These are phyloP conservation scores for Colaptes auratus DNA, from an alignment of 2,113 vertebrate genomes.

Conservation along the genomic window DNA sequence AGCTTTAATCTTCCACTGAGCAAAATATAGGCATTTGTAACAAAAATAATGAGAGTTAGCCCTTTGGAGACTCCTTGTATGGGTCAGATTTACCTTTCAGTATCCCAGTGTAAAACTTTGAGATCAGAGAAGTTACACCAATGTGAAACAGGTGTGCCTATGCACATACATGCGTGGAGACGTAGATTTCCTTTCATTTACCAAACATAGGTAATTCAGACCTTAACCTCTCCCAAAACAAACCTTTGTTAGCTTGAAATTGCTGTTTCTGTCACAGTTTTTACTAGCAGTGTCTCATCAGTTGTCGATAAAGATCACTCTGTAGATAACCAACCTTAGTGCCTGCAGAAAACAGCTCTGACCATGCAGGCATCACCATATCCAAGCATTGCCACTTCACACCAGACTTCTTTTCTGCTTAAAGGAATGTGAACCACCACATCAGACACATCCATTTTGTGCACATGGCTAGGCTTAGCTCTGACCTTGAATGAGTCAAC, in stretches of 20 bases:
- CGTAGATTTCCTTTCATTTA: neutral
- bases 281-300: neutral
- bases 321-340: neutral
- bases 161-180: neutral
- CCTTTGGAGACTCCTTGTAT: conserved; percentile 52
- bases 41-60: conserved; percentile 50
- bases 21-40: conserved; percentile 57
- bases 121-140: conserved; percentile 65
- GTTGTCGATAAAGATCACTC: too few relatives aligned
- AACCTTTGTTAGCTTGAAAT: neutral
- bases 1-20: conserved; percentile 71
- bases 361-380: neutral
- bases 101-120: neutral
- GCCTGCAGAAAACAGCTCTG: neutral
- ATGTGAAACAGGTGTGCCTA: conserved; percentile 59
- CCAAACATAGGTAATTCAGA: neutral
- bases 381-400: neutral
- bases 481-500: conserved; percentile 37
- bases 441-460: neutral
- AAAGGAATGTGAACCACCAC: neutral
- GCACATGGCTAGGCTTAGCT: neutral
- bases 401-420: neutral
- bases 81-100: conserved; percentile 50
- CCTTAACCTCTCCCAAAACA: neutral
- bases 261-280: neutral